Percentiles rank a stretch among this genome's conserved stretches.
Evolutionary conservation across 2,113 vertebrate species (phyloP).

Genomic region (Rhadina sibilatrix): DNA sequence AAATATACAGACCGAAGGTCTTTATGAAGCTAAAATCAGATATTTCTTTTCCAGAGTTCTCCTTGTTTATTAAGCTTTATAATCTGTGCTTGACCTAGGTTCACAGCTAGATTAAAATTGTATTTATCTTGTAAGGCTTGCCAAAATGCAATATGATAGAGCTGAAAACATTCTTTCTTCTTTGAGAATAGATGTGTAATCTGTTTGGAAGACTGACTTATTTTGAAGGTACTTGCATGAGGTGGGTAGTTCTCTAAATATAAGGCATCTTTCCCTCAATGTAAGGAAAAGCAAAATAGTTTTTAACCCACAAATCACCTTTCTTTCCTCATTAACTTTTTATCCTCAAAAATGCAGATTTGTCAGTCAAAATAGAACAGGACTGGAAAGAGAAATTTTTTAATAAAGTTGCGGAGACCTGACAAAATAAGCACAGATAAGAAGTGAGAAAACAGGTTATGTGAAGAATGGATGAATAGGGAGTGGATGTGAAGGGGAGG

Average conservation of each 20-base stretch:
- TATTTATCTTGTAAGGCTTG: background rate
- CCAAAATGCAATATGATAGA: background rate
- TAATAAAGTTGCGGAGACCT: background rate
- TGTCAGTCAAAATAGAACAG: background rate
- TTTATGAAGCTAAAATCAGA: background rate
- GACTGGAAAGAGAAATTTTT: background rate
- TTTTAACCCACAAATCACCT: background rate
- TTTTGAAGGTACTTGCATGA: background rate
- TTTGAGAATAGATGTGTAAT: background rate
- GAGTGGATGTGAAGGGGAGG: background rate
- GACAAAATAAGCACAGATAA: background rate
- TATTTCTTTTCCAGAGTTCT: background rate
- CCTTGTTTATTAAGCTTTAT: background rate
- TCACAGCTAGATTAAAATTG: background rate
- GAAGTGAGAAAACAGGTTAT: background rate
- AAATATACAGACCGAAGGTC: background rate
- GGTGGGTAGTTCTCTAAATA: background rate
- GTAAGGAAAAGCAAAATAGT: background rate
- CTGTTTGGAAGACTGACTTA: background rate
- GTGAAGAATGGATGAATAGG: background rate
- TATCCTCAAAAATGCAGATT: background rate
- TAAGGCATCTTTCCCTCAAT: background rate
- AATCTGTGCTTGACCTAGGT: background rate
- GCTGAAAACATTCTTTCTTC: background rate
- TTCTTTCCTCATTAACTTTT: background rate